Percentiles rank a stretch among this genome's conserved stretches.
phyloP scores from a whole-genome alignment of 2,113 vertebrate genomes.

The Isurus oxyrinchus region DNA sequence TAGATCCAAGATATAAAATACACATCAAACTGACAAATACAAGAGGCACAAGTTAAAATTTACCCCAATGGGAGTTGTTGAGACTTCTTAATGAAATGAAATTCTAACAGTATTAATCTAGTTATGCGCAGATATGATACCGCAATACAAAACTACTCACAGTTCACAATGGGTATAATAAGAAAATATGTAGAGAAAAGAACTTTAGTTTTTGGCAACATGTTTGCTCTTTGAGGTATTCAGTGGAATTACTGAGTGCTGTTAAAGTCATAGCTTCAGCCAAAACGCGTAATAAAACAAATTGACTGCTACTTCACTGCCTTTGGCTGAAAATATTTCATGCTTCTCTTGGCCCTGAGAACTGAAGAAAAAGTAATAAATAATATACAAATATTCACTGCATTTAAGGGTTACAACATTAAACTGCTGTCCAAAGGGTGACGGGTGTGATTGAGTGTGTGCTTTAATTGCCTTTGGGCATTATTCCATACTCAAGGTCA shows the following conservation, averaged over 20 bases:
- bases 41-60: neutral
- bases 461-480: constrained; percentile 4
- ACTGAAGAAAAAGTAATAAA: constrained; percentile 22
- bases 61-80: neutral
- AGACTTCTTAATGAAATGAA: neutral
- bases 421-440: neutral
- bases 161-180: constrained; percentile 6
- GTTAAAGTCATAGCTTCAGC: neutral
- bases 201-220: constrained; percentile 17
- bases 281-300: constrained; percentile 12
- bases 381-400: constrained; percentile 17
- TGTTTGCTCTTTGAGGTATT: neutral
- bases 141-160: neutral
- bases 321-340: constrained; percentile 24
- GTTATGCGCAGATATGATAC: neutral
- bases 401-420: neutral
- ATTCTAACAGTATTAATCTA: neutral
- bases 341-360: constrained; percentile 17
- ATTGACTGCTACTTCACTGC: constrained; percentile 24
- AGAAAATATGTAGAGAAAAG: neutral
- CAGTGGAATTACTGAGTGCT: constrained; percentile 7
- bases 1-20: no score
- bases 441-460: constrained; percentile 7
- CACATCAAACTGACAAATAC: no score
- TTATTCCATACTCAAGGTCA: constrained; percentile 9